Base-by-base conservation (phyloP, 2,888 invertebrate species). In the Gerris lacustris region DNA sequence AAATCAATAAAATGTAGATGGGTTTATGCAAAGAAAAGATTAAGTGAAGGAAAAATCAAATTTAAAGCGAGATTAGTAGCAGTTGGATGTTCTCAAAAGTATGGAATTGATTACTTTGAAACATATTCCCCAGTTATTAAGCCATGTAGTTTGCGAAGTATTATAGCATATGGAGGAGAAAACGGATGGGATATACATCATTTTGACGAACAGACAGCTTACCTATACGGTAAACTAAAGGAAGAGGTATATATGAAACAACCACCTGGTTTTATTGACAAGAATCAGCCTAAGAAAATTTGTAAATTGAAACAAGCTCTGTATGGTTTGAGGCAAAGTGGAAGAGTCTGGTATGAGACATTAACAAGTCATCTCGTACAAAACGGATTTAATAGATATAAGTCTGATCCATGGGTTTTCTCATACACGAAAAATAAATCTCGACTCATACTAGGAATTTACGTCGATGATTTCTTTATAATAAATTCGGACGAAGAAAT, bases 1-100 rank as follows among this genome's bases (percentile, higher is more conserved):
- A 47, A 47, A 47, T 11, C 47, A 7, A 47, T 47, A 47, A 47
- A 47, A 47, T 47, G 47, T 47, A 47, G 47, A 47, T 47, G 47
- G 47, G 47, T 47, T 7, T 47, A 47, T 47, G 47, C 47, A n/a
- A n/a, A 55, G 5, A 5, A 55, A 55, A 55, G 55, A 55, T 55
- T 55, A 55, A 55, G 55, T 55, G 55, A 55, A 1, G 15, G 2
- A 2, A 55, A 55, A 55, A 11, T 55, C 5, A 55, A 55, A 55
- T 55, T 55, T 15, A 55, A 55, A 15, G 55, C 55, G 15, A 55
- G 55, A 55, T 55, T 55, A n/a, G n/a, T n/a, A n/a, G n/a, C n/a
- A n/a, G n/a, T n/a, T n/a, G n/a, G n/a, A n/a, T n/a, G 55, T 55
- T 55, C 55, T 55, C 55, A 55, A 55, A 55, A 55, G 15, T 55